Evolutionary conservation across 2,797 vertebrate genomes (phyloP).

Genomic region (Molossus alvarezi): DNA sequence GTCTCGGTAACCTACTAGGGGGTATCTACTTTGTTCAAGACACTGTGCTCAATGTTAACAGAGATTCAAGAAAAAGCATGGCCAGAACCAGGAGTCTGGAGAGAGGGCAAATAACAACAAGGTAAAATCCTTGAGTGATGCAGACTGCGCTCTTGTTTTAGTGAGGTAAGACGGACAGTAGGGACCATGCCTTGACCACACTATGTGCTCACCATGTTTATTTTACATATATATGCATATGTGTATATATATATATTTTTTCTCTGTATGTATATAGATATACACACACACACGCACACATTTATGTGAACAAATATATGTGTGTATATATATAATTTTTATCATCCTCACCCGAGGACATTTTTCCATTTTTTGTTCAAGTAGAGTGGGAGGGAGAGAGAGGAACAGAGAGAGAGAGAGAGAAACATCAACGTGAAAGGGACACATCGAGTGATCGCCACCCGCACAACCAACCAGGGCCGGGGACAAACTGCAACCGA

Average conservation of each 20-base stretch:
- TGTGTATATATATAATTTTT: background rate
- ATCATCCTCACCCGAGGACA: too few species aligned
- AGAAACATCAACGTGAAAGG: too few species aligned
- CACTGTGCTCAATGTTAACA: background rate
- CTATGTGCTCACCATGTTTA: background rate
- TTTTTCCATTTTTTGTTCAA: too few species aligned
- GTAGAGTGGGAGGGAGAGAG: too few species aligned
- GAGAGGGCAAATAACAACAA: background rate
- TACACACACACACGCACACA: background rate
- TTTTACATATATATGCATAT: background rate
- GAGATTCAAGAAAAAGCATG: conserved; percentile 37
- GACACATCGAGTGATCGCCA: too few species aligned
- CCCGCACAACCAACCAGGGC: too few species aligned
- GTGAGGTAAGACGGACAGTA: background rate
- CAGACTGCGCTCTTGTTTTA: background rate
- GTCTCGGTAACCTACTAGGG: conserved; percentile 42
- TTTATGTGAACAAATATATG: background rate
- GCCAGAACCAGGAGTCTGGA: background rate
- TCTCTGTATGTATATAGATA: too few species aligned
- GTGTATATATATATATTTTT: background rate
- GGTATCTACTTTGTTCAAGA: conserved; percentile 33
- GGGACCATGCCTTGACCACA: background rate
- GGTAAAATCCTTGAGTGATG: background rate
- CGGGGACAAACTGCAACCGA: too few species aligned
- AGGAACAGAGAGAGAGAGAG: too few species aligned